Evolutionary conservation across 2,888 invertebrate species (phyloP).

Genomic region (Blera fallax): DNA sequence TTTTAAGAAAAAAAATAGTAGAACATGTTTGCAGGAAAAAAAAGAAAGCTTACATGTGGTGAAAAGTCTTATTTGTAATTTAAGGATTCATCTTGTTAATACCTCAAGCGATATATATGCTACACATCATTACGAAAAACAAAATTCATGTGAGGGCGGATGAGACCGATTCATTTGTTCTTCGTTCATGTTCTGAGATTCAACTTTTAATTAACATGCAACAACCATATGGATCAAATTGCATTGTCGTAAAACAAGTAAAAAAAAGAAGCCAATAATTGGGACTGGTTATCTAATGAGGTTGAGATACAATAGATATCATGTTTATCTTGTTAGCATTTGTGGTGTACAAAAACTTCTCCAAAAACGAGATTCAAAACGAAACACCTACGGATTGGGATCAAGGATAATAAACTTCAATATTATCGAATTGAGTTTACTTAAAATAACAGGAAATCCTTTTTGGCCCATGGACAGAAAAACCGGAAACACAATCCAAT

Average conservation of each 20-base stretch:
- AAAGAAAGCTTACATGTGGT: background rate
- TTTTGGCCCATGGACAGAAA: background rate
- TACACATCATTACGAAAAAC: background rate
- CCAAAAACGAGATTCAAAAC: background rate
- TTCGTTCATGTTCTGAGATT: background rate
- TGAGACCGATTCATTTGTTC: background rate
- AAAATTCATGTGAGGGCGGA: background rate
- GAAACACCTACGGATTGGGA: background rate
- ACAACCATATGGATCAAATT: background rate
- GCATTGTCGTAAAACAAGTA: background rate
- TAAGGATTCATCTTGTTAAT: background rate
- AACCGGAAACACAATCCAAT: slow-evolving; percentile 53
- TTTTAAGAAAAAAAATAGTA: background rate
- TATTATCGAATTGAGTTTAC: background rate
- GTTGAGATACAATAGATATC: background rate
- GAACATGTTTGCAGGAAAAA: background rate
- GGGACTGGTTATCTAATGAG: background rate
- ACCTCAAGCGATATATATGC: background rate
- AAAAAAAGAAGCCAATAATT: background rate
- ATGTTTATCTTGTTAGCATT: background rate
- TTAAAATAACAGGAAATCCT: slow-evolving; percentile 6
- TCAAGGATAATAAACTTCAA: background rate
- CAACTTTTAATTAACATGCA: background rate
- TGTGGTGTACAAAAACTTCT: background rate
- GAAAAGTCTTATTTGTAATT: background rate